Evolutionary conservation across 2,888 invertebrate genomes (phyloP).

Genomic region (Cantharis flavilabris): DNA sequence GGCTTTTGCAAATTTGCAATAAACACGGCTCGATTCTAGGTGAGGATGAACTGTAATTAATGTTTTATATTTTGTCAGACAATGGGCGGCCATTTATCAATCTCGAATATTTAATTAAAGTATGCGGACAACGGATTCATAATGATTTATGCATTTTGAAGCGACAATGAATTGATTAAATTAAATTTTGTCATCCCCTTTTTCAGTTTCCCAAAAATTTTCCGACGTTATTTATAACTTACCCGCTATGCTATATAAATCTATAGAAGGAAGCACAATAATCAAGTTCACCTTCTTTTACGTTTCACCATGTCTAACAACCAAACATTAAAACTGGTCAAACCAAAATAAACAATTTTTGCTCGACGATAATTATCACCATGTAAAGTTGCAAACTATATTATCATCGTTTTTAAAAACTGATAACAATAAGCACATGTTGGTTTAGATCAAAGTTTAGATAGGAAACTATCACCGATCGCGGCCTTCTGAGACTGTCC

Average conservation of each 20-base stretch:
- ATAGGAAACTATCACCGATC: conserved; percentile 46
- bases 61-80: conserved; percentile 56
- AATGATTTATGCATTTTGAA: conserved; percentile 55
- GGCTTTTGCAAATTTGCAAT: conserved; percentile 42
- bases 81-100: conserved; percentile 56
- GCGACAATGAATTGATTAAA: conserved; percentile 55
- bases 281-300: conserved; percentile 27
- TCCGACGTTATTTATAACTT: conserved; percentile 10
- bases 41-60: conserved; percentile 51
- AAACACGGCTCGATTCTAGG: conserved; percentile 43
- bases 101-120: conserved; percentile 59
- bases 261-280: not conserved
- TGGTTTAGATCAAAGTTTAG: conserved; percentile 24
- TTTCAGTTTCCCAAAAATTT: conserved; percentile 11
- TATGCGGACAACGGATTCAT: conserved; percentile 57
- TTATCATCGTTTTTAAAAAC: not conserved
- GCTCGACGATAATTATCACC: not conserved
- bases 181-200: conserved; percentile 51
- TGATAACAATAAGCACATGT: not conserved
- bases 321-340: conserved; percentile 12
- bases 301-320: conserved; percentile 31
- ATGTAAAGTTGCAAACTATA: not conserved
- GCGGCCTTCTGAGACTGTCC: conserved; percentile 44
- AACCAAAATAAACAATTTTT: conserved; percentile 23
- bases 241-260: conserved; percentile 3